Conservation (phyloP, 2,113 vertebrate species). For the Opisthocomus hoazin region DNA sequence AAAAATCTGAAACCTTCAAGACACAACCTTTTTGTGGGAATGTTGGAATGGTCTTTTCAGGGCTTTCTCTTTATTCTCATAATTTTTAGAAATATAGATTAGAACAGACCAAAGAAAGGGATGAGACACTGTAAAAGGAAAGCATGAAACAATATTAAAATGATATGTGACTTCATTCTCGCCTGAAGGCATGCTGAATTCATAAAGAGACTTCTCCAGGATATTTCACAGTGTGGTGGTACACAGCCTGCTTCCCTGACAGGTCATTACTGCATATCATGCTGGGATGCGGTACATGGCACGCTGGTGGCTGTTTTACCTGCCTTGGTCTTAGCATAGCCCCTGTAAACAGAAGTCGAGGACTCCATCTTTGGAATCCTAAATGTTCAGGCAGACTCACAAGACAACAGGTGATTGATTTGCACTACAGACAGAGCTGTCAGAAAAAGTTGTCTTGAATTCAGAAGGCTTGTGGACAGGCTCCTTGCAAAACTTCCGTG, state of each 20-base stretch:
- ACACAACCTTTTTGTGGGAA: not conserved
- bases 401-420: slow-evolving; percentile 27
- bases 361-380: slow-evolving; percentile 36
- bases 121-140: slow-evolving; percentile 8
- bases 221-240: slow-evolving; percentile 72
- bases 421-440: not conserved
- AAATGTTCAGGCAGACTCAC: slow-evolving; percentile 30
- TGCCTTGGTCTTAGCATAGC: not conserved
- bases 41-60: not conserved
- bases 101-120: slow-evolving; percentile 7
- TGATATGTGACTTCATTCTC: slow-evolving; percentile 61
- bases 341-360: slow-evolving; percentile 10
- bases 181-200: slow-evolving; percentile 70
- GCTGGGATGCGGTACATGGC: slow-evolving; percentile 59
- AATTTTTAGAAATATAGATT: slow-evolving; percentile 23
- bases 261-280: slow-evolving; percentile 83
- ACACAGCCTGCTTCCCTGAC: slow-evolving; percentile 73
- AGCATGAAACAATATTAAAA: slow-evolving; percentile 71
- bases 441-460: not conserved
- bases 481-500: not conserved
- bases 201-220: slow-evolving; percentile 79
- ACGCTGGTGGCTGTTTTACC: not conserved
- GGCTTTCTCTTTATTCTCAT: slow-evolving; percentile 29
- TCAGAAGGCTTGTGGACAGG: not conserved
- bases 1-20: slow-evolving; percentile 8